These are phyloP conservation scores for Enteromius afrohamiltoni DNA, from an alignment of 2,797 vertebrate genomes.

Conservation along the genomic window DNA sequence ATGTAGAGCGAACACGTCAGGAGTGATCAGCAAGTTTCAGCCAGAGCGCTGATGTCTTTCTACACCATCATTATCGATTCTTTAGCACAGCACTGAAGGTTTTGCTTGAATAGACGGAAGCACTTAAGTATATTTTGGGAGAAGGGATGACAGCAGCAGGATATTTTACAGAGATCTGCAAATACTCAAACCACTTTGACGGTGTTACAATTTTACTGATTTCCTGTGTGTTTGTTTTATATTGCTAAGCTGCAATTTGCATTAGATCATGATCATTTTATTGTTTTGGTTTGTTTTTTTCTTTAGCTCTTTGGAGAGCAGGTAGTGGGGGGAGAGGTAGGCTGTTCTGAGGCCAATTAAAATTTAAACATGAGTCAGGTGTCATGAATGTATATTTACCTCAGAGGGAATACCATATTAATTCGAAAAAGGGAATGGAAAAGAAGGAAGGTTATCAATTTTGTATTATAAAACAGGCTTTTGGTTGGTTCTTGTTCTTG, in stretches of 20 bases:
- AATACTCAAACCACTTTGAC: background rate
- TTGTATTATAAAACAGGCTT: background rate
- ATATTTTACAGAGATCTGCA: constrained; percentile 13
- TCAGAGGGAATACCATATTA: background rate
- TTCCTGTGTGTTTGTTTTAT: background rate
- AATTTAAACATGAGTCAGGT: background rate
- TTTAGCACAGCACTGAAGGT: background rate
- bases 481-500: too few species aligned
- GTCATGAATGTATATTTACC: background rate
- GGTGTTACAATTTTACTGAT: background rate
- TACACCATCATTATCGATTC: background rate
- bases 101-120: constrained; percentile 21
- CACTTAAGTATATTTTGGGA: constrained; percentile 31
- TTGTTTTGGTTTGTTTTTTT: too few species aligned
- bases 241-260: background rate
- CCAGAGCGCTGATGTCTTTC: constrained; percentile 5
- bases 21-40: background rate
- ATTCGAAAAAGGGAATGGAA: background rate
- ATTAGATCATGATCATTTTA: background rate
- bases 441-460: background rate
- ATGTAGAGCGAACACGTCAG: background rate
- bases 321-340: background rate
- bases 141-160: background rate
- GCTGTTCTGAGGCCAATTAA: background rate
- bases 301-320: constrained; percentile 7